Percentiles rank a stretch among this genome's conserved stretches.
These are phyloP conservation scores for Falco peregrinus DNA, from an alignment of 2,797 vertebrate genomes.

Conservation along the genomic window DNA sequence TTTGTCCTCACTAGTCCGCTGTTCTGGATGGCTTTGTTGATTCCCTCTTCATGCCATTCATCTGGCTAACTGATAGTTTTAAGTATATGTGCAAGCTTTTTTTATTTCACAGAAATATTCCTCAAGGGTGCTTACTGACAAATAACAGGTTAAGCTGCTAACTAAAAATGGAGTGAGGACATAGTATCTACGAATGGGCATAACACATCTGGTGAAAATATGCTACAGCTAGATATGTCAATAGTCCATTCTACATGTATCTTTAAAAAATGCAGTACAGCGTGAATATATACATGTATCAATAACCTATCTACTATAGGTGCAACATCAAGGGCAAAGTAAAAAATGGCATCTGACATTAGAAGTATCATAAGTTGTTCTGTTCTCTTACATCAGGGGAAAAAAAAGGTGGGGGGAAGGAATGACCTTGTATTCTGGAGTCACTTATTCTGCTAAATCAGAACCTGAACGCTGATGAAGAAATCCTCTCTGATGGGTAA, in stretches of 20 bases:
- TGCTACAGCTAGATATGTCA: background rate
- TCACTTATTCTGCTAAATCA: background rate
- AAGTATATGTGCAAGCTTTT: background rate
- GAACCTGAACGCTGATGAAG: background rate
- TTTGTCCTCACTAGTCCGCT: constrained; percentile 7
- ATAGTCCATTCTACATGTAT: background rate
- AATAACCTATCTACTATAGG: background rate
- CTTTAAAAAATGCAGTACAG: background rate
- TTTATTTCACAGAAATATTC: background rate
- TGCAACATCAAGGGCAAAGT: background rate
- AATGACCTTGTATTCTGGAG: background rate
- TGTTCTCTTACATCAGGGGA: background rate
- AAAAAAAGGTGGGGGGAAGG: rapidly evolving
- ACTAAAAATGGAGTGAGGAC: background rate
- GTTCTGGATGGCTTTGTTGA: background rate
- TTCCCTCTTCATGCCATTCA: background rate
- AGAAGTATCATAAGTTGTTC: background rate
- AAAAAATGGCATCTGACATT: background rate
- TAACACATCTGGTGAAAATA: constrained; percentile 31
- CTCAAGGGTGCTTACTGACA: background rate
- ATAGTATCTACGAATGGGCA: background rate
- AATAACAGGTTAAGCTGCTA: background rate
- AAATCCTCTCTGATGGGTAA: background rate
- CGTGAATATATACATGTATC: background rate
- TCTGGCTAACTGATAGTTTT: constrained; percentile 17